phyloP scores from a whole-genome alignment of 2,113 vertebrate genomes.

The Nesogale talazaci region DNA sequence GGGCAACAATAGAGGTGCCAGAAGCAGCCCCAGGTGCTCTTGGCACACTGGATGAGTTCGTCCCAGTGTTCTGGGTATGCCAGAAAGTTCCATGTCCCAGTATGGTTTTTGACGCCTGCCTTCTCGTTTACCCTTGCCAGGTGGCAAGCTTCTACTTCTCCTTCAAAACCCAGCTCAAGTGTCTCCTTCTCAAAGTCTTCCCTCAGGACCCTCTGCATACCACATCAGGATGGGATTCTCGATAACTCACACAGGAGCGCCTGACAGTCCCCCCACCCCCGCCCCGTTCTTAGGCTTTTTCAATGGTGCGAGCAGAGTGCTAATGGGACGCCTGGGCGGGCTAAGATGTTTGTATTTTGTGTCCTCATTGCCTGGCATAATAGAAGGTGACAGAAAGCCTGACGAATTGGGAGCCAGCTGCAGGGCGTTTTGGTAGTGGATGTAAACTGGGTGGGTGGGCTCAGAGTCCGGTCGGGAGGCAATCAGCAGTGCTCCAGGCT shows the following conservation, averaged over 20 bases:
- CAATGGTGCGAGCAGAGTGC: not conserved
- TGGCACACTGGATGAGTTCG: not conserved
- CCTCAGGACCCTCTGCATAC: not conserved
- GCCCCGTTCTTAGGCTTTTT: not conserved
- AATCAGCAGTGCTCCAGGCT: not conserved
- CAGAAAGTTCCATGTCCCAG: not conserved
- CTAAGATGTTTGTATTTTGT: not conserved
- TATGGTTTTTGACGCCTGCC: not conserved
- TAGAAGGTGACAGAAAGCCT: conserved; percentile 1
- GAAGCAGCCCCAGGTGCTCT: not conserved
- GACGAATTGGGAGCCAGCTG: not conserved
- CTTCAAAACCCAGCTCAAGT: conserved; percentile 46
- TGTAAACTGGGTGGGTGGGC: not conserved
- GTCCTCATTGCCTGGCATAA: not conserved
- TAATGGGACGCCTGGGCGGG: not conserved
- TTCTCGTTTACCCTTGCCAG: conserved; percentile 26
- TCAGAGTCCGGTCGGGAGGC: not conserved
- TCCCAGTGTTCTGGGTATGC: not conserved
- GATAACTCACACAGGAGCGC: not conserved
- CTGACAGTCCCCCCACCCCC: not conserved
- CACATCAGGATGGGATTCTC: not conserved
- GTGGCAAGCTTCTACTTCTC: conserved; percentile 43
- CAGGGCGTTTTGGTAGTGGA: conserved; percentile 5
- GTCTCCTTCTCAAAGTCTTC: not conserved
- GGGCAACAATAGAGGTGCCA: too few species aligned